Percentiles rank a stretch among this genome's conserved stretches.
These are phyloP conservation scores for Xenops minutus DNA, from an alignment of 2,797 vertebrate species.

Conservation along the genomic window DNA sequence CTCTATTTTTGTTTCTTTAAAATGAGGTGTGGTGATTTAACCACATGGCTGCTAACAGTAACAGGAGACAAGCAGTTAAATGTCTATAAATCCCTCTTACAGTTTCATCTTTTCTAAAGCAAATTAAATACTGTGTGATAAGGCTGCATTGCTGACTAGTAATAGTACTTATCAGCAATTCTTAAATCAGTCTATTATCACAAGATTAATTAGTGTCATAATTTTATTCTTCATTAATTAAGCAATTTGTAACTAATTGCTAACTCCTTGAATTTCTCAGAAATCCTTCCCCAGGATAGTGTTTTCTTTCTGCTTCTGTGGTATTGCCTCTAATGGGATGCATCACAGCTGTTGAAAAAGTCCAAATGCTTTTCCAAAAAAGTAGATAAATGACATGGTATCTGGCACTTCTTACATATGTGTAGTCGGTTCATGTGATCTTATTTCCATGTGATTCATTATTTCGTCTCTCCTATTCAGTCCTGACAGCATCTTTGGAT, in stretches of 20 bases:
- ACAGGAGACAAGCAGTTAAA: background rate
- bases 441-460: background rate
- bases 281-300: background rate
- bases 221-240: slow-evolving; percentile 19
- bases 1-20: background rate
- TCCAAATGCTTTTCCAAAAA: background rate
- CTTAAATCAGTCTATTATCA: background rate
- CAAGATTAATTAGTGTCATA: background rate
- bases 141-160: background rate
- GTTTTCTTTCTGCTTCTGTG: background rate
- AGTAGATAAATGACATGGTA: background rate
- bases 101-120: background rate
- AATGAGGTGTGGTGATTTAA: background rate
- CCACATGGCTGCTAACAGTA: background rate
- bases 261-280: background rate
- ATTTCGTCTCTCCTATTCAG: background rate
- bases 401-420: background rate
- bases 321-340: background rate
- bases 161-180: background rate
- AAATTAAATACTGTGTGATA: background rate
- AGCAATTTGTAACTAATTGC: slow-evolving; percentile 2
- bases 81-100: background rate
- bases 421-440: background rate
- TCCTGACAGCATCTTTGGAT: background rate
- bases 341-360: background rate